Base-by-base conservation (phyloP, 2,797 vertebrate genomes). In the Lemur catta region DNA sequence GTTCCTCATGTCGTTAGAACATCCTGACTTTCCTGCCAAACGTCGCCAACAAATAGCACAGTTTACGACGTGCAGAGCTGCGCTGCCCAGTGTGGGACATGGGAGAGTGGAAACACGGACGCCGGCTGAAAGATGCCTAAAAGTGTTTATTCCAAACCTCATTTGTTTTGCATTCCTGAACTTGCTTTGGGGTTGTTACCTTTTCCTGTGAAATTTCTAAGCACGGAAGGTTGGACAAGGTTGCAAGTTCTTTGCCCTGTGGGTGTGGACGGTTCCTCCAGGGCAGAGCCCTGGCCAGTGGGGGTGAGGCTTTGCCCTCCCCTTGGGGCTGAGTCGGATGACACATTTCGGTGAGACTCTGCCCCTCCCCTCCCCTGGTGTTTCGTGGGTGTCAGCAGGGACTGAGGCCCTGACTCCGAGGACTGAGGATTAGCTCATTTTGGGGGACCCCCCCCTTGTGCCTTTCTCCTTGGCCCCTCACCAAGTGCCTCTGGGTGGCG, bases 201-300 rank as follows among this genome's bases (percentile, higher is more conserved):
- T 28, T 30, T 63, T 17, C 6, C 38, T 48, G 78, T 43, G 69
- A 0, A 12, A 4, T 57, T 28, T 46, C 26, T 69, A 15, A 18
- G n/a, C 0, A 4, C 17, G 15, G 15, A 17, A 67, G 26, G 33
- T 30, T 30, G 26, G 30, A n/a, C 0, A 1, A 8, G 14, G 8
- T 30, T 12, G 72, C 24, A 59, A 59, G 26, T 59, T 65, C 63
- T 65, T n/a, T 65, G 63, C 63, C 33, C 15, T 17, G 33, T 65
- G 33, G 63, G 63, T 65, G 63, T 65, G 63, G 33, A n/a, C 33
- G 4, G 63, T 18, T 65, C 63, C 63, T 65, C 7, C 1, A 65
- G 63, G 63, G 63, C 63, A n/a, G 33, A 65, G 63, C 17, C 15
- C 15, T 0, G 1, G 63, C 63, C 33, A 65, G 33, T 18, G 15